Evolutionary conservation across 2,113 vertebrate species (phyloP), one percentile per base, ranked within the genome.

Genomic region (Enhydra lutris): DNA sequence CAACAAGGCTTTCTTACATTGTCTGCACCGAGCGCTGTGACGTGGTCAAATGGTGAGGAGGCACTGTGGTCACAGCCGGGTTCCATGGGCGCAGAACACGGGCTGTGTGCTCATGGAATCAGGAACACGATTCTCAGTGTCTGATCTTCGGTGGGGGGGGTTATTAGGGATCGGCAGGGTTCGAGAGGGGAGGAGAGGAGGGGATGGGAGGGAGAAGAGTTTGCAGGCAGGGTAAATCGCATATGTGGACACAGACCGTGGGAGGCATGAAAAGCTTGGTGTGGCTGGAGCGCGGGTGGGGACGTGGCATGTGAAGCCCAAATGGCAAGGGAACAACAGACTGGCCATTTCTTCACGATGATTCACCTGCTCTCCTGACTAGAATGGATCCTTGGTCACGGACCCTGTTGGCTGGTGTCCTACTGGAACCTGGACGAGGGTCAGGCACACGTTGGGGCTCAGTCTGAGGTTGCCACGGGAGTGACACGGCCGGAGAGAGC

Each of bases 21-120:
- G 13, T 79, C 31, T 61, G 73, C 23, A 85, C 34, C 34, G 39
- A 91, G n/a, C 31, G 0, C 78, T 76, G n/a, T 18, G 52, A 42
- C 0, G 1, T 47, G 21, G 69, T 80, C 45, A 50, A 90, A 74
- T 2, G 10, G 10, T 6, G 36, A 29, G 36, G 82, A 29, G 78
- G 17, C 34, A 14, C 26, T 0, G 0, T 23, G n/a, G 21, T 10
- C 67, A 42, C 29, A 34, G 21, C 39, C 10, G 18, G 31, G 34
- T 29, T 42, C 14, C 5, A 15, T 3, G 79, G 36, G 21, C 5
- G 3, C 13, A 34, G 45, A 18, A 52, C 12, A 5, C 7, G 17
- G n/a, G 59, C 13, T 6, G 17, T 7, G 50, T 21, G 45, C 34
- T 45, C 24, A 9, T 1, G 7, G 20, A 57, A 52, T 4, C 1